phyloP scores from a whole-genome alignment of 1,140 invertebrate species.

The Leptoteleia sp. region DNA sequence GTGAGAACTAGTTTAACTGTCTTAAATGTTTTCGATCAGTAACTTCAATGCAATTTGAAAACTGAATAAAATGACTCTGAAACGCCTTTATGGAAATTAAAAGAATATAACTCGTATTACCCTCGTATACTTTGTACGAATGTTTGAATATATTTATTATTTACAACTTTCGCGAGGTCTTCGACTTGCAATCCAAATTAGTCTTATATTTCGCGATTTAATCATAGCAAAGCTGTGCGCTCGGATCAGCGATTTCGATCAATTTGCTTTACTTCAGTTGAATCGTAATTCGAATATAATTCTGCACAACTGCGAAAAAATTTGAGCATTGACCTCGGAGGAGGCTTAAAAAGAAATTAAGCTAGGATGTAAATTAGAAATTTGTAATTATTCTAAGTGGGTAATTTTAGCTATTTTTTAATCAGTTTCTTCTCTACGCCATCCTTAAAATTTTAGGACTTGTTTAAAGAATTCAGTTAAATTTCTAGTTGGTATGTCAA shows the following conservation, averaged over 20 bases:
- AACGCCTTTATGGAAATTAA: slow-evolving; percentile 10
- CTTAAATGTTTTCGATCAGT: no score
- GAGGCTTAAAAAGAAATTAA: no score
- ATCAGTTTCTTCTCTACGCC: no score
- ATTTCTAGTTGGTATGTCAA: no score
- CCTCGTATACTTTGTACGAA: slow-evolving; percentile 53
- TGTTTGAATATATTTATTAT: slow-evolving; percentile 29
- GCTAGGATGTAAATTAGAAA: neutral
- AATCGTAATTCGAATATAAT: neutral
- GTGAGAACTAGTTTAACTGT: no score
- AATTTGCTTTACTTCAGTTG: neutral
- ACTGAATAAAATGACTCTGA: neutral
- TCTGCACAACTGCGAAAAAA: neutral
- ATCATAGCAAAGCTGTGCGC: neutral
- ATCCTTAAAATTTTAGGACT: no score
- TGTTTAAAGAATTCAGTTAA: no score
- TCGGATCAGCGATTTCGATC: slow-evolving; percentile 12
- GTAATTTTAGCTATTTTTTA: no score
- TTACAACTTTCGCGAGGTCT: slow-evolving; percentile 25
- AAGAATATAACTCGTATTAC: slow-evolving; percentile 13
- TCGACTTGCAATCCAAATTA: slow-evolving; percentile 19
- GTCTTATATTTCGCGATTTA: slow-evolving; percentile 2
- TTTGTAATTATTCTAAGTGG: neutral
- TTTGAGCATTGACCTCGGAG: neutral
- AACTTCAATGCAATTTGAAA: no score